A percentile compares a stretch with the other conserved stretches of the same genome.
phyloP scores from a whole-genome alignment of 2,797 vertebrate genomes.

The Numenius phaeopus region DNA sequence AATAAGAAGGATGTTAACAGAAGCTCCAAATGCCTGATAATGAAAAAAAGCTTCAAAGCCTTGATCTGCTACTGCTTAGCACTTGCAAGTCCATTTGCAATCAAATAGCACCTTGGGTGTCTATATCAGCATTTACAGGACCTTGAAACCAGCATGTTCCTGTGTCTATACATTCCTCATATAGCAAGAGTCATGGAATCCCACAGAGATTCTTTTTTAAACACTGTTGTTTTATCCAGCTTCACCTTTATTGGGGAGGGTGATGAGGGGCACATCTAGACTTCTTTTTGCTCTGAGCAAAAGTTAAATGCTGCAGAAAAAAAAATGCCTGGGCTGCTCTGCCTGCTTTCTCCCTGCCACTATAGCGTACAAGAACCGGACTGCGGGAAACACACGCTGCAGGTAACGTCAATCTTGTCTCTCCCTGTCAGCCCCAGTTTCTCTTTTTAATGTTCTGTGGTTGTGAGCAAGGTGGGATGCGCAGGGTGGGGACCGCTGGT shows the following conservation, averaged over 20 bases:
- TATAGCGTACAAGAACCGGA: accelerated
- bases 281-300: not conserved
- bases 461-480: not conserved
- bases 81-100: not conserved
- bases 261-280: accelerated
- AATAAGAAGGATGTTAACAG: not conserved
- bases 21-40: not conserved
- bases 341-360: not conserved
- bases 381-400: not conserved
- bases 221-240: not conserved
- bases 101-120: not conserved
- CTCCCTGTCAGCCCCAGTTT: not conserved
- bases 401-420: not conserved
- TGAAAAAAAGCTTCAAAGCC: not conserved
- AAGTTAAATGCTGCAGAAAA: not conserved
- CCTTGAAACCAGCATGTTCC: not conserved
- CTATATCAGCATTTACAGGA: not conserved
- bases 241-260: not conserved
- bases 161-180: not conserved
- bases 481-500: not conserved
- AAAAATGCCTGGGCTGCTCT: not conserved
- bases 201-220: not conserved
- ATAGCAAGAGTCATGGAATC: not conserved
- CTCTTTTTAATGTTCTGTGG: not conserved
- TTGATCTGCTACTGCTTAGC: not conserved